Base-by-base conservation (phyloP, 2,113 vertebrate species). In the Sylvietta virens region DNA sequence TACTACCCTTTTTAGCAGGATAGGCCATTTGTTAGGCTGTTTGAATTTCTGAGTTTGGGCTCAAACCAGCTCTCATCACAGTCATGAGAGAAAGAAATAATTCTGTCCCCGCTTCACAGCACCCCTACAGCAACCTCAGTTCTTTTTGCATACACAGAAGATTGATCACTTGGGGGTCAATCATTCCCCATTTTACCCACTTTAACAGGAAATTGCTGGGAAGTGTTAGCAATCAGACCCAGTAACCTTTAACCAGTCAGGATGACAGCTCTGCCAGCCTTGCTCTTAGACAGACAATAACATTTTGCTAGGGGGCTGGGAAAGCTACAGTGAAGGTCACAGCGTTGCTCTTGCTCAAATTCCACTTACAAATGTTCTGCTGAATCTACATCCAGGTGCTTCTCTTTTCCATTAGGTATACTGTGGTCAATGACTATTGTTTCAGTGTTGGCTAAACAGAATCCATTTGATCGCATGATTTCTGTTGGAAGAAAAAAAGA, bases 381-480 rank as follows among this genome's bases (percentile, higher is more conserved):
- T 23, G 99, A 97, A 72, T 99, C 99, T 7, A 98, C 98, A 3
- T 98, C 99, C 90, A 98, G 98, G 56, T 98, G 99, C 69, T 98
- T 98, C 86, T 99, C 99, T 86, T 99, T 99, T 37, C 99, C 98
- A 5, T 98, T 98, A 0, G 99, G 98, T 93, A 99, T 91, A 86
- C 97, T 99, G 95, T 99, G 98, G 96, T 99, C 99, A 72, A 99
- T 99, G 13, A 99, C 98, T 33, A 99, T 99, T 3, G 99, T 99
- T 97, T 99, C 99, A 5, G 99, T 99, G 85, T 99, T 99, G 57
- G 99, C 99, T 96, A 99, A 98, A 97, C 99, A 99, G 96, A 99
- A 99, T 45, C 99, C 99, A 67, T 99, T 99, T 19, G 99, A 99
- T 70, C 99, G 95, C 99, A 99, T 99, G 97, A 99, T 99, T 98